Conservation (phyloP, 2,888 invertebrate genomes). For the Hirtodrosophila confusa region DNA sequence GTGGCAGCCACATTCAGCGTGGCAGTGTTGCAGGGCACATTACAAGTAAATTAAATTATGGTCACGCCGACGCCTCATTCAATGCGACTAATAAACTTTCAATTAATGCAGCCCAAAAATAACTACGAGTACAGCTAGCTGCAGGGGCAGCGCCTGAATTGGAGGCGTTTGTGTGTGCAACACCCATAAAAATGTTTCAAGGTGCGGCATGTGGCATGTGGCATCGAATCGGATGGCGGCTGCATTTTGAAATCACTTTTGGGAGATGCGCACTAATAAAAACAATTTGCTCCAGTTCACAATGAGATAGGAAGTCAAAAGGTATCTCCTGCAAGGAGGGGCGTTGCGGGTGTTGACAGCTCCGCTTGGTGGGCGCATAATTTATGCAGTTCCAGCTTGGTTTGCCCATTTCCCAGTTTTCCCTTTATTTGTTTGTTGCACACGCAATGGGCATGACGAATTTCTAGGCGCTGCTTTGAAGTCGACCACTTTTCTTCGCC, state of each 20-base stretch:
- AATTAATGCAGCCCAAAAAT: slow-evolving; percentile 73
- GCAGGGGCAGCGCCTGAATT: slow-evolving; percentile 21
- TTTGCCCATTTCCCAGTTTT: slow-evolving; percentile 10
- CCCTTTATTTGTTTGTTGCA: slow-evolving; percentile 45
- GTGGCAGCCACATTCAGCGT: slow-evolving; percentile 22
- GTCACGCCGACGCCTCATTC: slow-evolving; percentile 45
- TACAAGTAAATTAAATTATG: slow-evolving; percentile 72
- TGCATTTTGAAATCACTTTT: background rate
- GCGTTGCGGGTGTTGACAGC: slow-evolving; percentile 66
- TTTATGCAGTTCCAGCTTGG: slow-evolving; percentile 63
- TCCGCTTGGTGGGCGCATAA: slow-evolving; percentile 61
- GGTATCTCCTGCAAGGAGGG: slow-evolving; percentile 17
- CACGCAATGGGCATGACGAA: slow-evolving; percentile 69
- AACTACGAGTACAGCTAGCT: slow-evolving; percentile 8
- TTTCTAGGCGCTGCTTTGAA: slow-evolving; percentile 69
- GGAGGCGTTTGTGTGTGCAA: slow-evolving; percentile 45
- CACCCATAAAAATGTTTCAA: slow-evolving; percentile 53
- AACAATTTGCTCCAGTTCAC: slow-evolving; percentile 73
- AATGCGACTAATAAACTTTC: slow-evolving; percentile 73
- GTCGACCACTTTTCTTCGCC: slow-evolving; percentile 38
- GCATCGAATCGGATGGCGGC: background rate
- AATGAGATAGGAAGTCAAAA: slow-evolving; percentile 44
- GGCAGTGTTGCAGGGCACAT: slow-evolving; percentile 42
- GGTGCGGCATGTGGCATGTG: slow-evolving; percentile 36
- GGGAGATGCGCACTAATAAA: slow-evolving; percentile 47